phyloP scores from a whole-genome alignment of 2,113 vertebrate genomes.

The Excalfactoria chinensis region DNA sequence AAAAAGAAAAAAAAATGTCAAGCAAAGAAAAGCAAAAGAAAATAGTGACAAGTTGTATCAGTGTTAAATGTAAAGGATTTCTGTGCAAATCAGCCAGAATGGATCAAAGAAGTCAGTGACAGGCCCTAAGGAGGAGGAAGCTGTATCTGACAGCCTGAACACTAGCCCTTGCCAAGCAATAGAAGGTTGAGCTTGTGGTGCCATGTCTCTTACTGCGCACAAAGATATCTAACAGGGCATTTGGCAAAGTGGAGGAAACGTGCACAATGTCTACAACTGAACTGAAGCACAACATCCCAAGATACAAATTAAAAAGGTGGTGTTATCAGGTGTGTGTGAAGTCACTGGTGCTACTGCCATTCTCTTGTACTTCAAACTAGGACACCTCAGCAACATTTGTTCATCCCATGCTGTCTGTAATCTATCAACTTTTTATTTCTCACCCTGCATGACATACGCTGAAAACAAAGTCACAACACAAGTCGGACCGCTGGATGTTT shows the following conservation, averaged over 20 bases:
- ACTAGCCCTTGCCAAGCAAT: neutral
- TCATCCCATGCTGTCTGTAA: neutral
- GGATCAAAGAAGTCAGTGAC: neutral
- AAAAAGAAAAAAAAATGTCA: neutral
- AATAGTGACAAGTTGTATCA: neutral
- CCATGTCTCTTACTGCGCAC: fast-evolving
- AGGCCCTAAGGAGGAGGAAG: neutral
- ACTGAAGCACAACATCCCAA: neutral
- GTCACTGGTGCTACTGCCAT: neutral
- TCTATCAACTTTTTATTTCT: neutral
- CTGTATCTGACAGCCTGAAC: neutral
- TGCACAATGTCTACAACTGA: fast-evolving
- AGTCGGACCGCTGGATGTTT: neutral
- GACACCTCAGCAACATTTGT: neutral
- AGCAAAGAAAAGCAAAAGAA: neutral
- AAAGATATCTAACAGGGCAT: neutral
- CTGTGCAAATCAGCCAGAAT: neutral
- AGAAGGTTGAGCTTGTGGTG: neutral
- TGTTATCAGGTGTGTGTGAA: neutral
- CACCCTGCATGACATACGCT: neutral
- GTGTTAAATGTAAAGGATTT: neutral
- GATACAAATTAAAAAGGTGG: neutral
- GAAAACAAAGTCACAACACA: neutral
- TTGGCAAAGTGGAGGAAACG: neutral
- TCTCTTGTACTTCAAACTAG: neutral